Evolutionary conservation across 1,140 invertebrate genomes (phyloP).

Genomic region (Palaemon carinicauda): DNA sequence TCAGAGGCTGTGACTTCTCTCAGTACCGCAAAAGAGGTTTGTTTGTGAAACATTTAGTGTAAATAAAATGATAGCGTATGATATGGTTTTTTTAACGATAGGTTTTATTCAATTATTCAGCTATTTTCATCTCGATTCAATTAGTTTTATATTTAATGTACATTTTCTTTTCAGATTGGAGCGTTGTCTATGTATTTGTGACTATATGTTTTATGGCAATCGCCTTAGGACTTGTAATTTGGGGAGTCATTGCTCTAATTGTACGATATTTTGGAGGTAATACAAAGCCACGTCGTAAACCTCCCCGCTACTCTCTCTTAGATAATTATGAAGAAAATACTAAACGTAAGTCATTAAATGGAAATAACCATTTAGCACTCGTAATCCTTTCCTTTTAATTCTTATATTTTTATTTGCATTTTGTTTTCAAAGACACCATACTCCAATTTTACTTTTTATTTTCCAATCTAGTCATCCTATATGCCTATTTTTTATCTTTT

Average conservation of each 20-base stretch:
- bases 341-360: conserved; percentile 35
- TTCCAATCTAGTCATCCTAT: too few relatives aligned
- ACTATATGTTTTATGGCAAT: conserved; percentile 37
- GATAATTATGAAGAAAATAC: conserved; percentile 35
- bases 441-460: too few relatives aligned
- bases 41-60: not conserved
- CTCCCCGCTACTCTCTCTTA: conserved; percentile 47
- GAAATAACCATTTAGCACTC: not conserved
- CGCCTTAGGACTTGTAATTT: conserved; percentile 14
- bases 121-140: not conserved
- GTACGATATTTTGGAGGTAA: not conserved
- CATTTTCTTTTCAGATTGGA: conserved; percentile 49
- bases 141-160: not conserved
- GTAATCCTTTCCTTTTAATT: not conserved
- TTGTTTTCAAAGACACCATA: not conserved
- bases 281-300: conserved; percentile 10
- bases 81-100: conserved; percentile 41
- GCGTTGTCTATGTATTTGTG: conserved; percentile 57
- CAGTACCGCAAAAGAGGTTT: too few relatives aligned
- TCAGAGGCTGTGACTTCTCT: too few relatives aligned
- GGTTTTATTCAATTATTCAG: not conserved
- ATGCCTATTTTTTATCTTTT: too few relatives aligned
- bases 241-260: conserved; percentile 34
- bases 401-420: not conserved
- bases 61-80: not conserved